Evolutionary conservation across 2,113 vertebrate genomes (phyloP).

Genomic region (Caretta caretta): DNA sequence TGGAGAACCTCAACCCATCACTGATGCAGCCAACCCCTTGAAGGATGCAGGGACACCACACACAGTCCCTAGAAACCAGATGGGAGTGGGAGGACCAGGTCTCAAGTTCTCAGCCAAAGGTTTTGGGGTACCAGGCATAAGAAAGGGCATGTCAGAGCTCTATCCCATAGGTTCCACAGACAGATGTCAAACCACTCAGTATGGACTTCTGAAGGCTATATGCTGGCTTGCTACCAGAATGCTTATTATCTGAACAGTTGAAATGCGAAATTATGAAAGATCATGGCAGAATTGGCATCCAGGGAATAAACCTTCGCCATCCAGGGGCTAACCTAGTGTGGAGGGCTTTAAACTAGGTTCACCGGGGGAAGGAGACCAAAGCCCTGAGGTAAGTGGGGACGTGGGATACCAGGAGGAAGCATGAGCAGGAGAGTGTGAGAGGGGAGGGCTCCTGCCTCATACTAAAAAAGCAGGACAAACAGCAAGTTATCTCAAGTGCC

Average conservation of each 20-base stretch:
- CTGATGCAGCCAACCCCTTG: neutral
- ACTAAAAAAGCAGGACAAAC: no score
- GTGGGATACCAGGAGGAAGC: no score
- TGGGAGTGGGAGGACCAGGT: neutral
- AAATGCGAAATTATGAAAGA: neutral
- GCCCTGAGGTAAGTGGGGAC: no score
- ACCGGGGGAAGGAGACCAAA: no score
- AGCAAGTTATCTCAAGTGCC: no score
- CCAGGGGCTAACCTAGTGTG: no score
- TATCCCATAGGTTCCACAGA: neutral
- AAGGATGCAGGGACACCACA: neutral
- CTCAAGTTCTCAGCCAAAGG: neutral
- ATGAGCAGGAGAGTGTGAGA: no score
- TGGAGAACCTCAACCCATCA: neutral
- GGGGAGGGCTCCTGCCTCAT: no score
- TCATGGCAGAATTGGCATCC: neutral
- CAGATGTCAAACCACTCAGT: neutral
- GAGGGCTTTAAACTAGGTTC: no score
- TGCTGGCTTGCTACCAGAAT: neutral
- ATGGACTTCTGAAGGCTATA: neutral
- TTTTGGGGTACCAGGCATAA: neutral
- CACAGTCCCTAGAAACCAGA: neutral
- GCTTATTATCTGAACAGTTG: neutral
- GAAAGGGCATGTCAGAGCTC: neutral
- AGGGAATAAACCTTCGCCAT: neutral